Evolutionary conservation across 2,888 invertebrate species (phyloP).

Genomic region (Nomada fucata): DNA sequence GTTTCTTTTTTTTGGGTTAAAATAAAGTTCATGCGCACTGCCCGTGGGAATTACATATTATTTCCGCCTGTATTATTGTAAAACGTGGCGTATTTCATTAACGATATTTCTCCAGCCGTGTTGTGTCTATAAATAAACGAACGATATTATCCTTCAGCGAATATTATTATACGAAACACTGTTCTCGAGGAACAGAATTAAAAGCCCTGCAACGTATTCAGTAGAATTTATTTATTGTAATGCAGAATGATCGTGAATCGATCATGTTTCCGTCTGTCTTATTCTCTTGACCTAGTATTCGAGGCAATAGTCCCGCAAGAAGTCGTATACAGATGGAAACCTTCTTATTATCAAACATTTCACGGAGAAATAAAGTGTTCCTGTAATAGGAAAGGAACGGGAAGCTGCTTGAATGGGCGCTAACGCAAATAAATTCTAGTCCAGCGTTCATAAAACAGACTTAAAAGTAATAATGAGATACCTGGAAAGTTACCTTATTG

Average conservation of each 20-base stretch:
- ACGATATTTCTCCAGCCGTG: background rate
- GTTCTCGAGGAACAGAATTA: background rate
- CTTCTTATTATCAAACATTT: no score
- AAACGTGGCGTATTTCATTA: background rate
- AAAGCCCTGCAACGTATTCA: background rate
- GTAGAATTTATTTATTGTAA: background rate
- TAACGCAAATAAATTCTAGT: background rate
- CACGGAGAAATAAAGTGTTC: background rate
- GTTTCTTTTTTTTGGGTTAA: no score
- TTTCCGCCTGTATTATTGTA: background rate
- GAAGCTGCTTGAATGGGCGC: background rate
- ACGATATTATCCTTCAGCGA: background rate
- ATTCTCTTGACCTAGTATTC: background rate
- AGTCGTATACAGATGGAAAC: no score
- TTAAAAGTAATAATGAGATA: no score
- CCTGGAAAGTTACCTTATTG: background rate
- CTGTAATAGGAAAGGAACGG: background rate
- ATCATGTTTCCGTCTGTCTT: background rate
- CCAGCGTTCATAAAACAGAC: no score
- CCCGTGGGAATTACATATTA: background rate
- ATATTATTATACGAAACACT: background rate
- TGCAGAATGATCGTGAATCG: background rate
- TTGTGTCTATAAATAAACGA: background rate
- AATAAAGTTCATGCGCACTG: no score
- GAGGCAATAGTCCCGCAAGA: background rate